Base-by-base conservation (phyloP, 2,797 vertebrate species). In the Tauraco hartlaubi region DNA sequence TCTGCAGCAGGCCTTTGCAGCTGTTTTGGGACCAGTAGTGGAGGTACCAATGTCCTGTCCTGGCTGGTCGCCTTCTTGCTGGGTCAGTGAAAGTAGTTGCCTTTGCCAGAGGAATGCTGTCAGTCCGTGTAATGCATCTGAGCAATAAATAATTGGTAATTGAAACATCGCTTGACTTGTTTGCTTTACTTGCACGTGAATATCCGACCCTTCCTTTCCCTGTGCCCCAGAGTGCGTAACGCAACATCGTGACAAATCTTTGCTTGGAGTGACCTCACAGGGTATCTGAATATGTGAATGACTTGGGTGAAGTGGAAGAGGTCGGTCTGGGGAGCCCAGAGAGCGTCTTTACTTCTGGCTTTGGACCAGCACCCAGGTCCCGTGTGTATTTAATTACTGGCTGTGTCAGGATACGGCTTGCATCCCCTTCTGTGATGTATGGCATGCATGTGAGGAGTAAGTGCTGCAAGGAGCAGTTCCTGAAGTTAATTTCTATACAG, bases 91-190 rank as follows among this genome's bases (percentile, higher is more conserved):
- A 91, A 81, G 79, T 77, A 88, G 97, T 96, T 90, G 79, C 96
- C 93, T 97, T 98, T 98, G 97, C 98, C 97, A 96, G 97, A 98
- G 97, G 97, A 96, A 90, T 95, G 90, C 58, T 80, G 79, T 94
- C 95, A 79, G 94, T 90, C 76, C 64, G 84, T 96, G 97, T 97
- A 97, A 81, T 85, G n/a, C 41, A 18, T 63, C 73, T 39, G 67
- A 96, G 93, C 94, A 85, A 48, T 92, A 91, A 68, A 88, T 91
- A 73, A 77, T 78, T 89, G 96, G 94, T 94, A 97, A 96, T 91
- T 96, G 85, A 75, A 96, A 81, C 26, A 41, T 31, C 76, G 78
- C 91, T 97, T 93, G 94, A 73, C 95, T 96, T 94, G 86, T 96
- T 97, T 91, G 94, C 92, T 88, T 95, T 85, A 74, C 92, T 95